Conservation (phyloP, 2,888 invertebrate species). For the Ormyrus nitidulus region DNA sequence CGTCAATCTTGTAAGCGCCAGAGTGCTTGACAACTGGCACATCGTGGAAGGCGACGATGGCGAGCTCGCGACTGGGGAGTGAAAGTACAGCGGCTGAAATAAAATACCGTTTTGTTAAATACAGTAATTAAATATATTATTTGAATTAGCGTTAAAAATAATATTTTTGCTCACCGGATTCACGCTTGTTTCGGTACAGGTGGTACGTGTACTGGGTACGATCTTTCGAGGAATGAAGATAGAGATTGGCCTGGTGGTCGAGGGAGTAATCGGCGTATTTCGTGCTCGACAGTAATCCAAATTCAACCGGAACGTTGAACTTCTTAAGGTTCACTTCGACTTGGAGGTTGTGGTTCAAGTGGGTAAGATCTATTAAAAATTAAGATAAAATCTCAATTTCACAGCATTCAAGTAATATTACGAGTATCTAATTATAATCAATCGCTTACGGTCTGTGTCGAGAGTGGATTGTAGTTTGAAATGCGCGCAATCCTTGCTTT, state of each 20-base stretch:
- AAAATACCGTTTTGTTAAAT: not conserved
- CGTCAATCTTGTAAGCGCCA: slow-evolving; percentile 81
- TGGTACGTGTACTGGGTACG: slow-evolving; percentile 85
- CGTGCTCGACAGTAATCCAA: slow-evolving; percentile 83
- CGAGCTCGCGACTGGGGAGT: slow-evolving; percentile 83
- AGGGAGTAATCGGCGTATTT: slow-evolving; percentile 78
- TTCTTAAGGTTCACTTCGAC: slow-evolving; percentile 84
- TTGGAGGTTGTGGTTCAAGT: slow-evolving; percentile 80
- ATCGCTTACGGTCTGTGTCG: slow-evolving; percentile 65
- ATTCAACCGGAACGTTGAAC: slow-evolving; percentile 85
- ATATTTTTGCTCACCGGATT: slow-evolving; percentile 77
- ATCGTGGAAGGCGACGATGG: slow-evolving; percentile 78
- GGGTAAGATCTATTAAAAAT: slow-evolving; percentile 75
- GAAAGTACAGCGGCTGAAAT: slow-evolving; percentile 79
- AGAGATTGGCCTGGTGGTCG: slow-evolving; percentile 84
- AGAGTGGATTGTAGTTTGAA: slow-evolving; percentile 81
- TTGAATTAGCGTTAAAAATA: not conserved
- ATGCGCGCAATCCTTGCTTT: slow-evolving; percentile 87
- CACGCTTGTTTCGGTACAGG: slow-evolving; percentile 80
- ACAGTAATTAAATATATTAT: slow-evolving; percentile 1
- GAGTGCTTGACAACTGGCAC: slow-evolving; percentile 70
- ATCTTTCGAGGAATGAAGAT: slow-evolving; percentile 81
- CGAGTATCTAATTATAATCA: not conserved
- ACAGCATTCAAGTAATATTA: not conserved
- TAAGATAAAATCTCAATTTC: slow-evolving; percentile 14